Conservation (phyloP, 2,888 invertebrate species). For the Nephrotoma flavescens region DNA sequence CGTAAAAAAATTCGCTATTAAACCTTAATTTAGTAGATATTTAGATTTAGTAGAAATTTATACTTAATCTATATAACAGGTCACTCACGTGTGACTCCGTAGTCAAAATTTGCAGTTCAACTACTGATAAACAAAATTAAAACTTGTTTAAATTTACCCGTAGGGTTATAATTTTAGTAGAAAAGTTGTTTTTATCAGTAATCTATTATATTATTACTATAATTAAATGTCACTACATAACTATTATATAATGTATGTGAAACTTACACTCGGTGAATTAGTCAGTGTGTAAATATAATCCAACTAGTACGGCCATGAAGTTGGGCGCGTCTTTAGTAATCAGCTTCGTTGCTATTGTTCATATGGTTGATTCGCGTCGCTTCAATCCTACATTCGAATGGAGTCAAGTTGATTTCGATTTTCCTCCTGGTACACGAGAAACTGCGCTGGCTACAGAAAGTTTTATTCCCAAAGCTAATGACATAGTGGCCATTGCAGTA, state of each 20-base stretch:
- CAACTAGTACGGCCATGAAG: neutral
- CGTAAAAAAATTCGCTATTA: too few species aligned
- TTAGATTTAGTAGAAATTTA: too few species aligned
- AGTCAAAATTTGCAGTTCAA: too few species aligned
- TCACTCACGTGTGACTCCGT: too few species aligned
- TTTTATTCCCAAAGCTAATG: neutral
- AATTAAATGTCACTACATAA: too few species aligned
- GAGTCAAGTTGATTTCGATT: too few species aligned
- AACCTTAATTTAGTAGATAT: too few species aligned
- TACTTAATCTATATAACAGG: too few species aligned
- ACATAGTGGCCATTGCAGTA: neutral
- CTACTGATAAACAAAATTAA: neutral
- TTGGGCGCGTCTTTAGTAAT: neutral
- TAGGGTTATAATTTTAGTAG: neutral
- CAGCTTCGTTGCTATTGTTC: neutral
- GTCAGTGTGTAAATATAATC: neutral
- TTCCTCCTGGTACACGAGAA: neutral
- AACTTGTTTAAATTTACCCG: neutral
- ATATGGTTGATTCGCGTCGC: neutral
- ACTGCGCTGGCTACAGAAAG: neutral
- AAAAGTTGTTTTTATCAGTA: neutral
- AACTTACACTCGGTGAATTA: neutral
- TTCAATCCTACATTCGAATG: too few species aligned
- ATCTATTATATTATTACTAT: neutral
- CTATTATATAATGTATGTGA: neutral